Conservation (phyloP, 2,797 vertebrate species). For the Ispidina lecontei region DNA sequence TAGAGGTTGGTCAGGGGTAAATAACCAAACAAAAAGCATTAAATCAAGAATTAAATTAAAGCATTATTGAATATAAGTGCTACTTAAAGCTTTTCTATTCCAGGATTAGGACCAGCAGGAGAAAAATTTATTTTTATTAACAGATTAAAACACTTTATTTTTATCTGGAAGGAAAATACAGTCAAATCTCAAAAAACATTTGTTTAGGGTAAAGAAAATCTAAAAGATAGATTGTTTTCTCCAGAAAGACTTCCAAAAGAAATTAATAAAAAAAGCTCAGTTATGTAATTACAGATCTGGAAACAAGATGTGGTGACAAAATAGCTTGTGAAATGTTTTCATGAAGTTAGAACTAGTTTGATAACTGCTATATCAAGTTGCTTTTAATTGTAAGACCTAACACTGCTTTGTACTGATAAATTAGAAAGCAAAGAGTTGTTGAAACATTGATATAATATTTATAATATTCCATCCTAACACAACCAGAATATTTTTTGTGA, state of each 20-base stretch:
- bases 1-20: neutral
- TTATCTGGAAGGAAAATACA: neutral
- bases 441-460: neutral
- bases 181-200: neutral
- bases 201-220: neutral
- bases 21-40: too few species aligned
- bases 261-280: neutral
- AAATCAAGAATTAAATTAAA: neutral
- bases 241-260: neutral
- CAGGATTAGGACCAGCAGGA: neutral
- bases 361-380: neutral
- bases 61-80: neutral
- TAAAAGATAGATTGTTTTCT: neutral
- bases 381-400: neutral
- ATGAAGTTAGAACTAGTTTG: neutral
- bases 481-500: neutral
- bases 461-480: neutral
- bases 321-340: neutral
- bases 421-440: neutral
- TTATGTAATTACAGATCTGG: neutral
- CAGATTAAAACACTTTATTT: neutral
- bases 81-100: neutral
- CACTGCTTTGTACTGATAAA: neutral
- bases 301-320: neutral
- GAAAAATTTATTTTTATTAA: neutral